Evolutionary conservation across 1,140 invertebrate genomes (phyloP).

Genomic region (Vollenhovia emeryi): DNA sequence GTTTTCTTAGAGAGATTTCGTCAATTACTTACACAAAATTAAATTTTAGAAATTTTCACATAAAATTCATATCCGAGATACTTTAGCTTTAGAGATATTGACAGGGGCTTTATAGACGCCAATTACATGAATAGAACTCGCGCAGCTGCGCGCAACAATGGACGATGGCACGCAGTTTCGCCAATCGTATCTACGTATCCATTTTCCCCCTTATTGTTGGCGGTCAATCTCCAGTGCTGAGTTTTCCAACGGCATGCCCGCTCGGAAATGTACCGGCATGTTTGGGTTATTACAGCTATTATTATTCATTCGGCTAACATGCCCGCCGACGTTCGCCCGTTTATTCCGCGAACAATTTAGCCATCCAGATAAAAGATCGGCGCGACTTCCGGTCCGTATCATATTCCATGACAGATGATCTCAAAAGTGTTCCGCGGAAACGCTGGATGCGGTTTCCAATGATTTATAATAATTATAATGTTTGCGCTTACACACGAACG

Average conservation of each 20-base stretch:
- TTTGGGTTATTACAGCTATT: conserved; percentile 50
- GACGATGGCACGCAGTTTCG: conserved; percentile 46
- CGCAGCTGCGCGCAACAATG: conserved; percentile 59
- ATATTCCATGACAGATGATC: conserved; percentile 3
- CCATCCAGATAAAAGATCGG: conserved; percentile 13
- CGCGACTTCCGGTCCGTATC: not conserved
- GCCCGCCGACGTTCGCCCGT: conserved; percentile 6
- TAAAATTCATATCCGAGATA: not conserved
- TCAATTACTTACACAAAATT: not conserved
- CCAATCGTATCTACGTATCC: conserved; percentile 64
- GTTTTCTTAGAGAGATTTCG: not conserved
- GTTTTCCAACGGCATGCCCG: conserved; percentile 16
- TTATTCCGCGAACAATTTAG: conserved; percentile 5
- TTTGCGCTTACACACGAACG: not conserved
- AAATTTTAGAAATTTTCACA: not conserved
- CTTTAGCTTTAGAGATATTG: conserved; percentile 1
- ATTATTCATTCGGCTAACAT: conserved; percentile 66
- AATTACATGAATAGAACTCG: conserved; percentile 36
- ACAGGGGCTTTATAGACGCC: not conserved
- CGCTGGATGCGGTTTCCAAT: not conserved
- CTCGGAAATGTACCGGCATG: conserved; percentile 43
- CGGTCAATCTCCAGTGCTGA: conserved; percentile 59
- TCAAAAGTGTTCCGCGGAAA: not conserved
- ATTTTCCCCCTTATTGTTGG: conserved; percentile 68
- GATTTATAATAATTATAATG: not conserved